Conservation (phyloP, 2,113 vertebrate species). For the Pongo pygmaeus region DNA sequence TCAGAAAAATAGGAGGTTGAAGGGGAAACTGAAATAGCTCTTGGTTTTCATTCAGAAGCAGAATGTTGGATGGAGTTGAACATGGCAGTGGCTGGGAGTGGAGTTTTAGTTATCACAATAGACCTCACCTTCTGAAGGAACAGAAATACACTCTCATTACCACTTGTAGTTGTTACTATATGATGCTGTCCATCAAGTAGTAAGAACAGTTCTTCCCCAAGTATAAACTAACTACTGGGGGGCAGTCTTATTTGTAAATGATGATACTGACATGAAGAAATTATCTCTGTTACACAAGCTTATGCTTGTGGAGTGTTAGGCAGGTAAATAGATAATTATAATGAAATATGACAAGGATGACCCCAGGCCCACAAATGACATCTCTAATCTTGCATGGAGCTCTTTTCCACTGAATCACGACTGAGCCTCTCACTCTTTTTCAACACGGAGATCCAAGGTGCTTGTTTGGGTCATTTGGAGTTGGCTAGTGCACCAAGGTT, state of each 20-base stretch:
- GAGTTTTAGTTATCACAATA: neutral
- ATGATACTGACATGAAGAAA: neutral
- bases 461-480: neutral
- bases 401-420: neutral
- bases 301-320: neutral
- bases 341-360: neutral
- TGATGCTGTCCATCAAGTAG: neutral
- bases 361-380: neutral
- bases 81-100: neutral
- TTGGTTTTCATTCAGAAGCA: neutral
- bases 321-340: neutral
- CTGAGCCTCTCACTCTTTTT: neutral
- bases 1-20: neutral
- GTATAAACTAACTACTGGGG: neutral
- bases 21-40: neutral
- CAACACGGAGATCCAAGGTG: too few relatives aligned
- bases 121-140: neutral
- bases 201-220: neutral
- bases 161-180: neutral
- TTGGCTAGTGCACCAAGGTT: neutral
- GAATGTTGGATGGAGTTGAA: neutral
- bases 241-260: neutral
- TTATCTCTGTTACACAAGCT: neutral
- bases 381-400: neutral
- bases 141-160: neutral